Base-by-base conservation (phyloP, 2,888 invertebrate species). In the Tethea ocularis region DNA sequence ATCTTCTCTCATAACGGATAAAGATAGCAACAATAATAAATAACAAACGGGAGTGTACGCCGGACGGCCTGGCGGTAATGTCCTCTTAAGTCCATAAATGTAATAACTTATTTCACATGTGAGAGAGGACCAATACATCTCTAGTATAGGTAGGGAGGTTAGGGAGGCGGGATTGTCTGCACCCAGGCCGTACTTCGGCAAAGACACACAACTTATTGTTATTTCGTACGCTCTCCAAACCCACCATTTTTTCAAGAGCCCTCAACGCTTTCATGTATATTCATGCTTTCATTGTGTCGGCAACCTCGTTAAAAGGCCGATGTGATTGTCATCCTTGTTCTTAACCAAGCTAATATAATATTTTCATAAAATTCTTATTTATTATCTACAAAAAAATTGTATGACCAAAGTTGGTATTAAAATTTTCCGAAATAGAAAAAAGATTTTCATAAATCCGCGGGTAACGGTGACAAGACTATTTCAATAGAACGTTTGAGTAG, bases 171-270 rank as follows among this genome's bases (percentile, higher is more conserved):
- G 46, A 20, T n/a, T 17, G 46, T 20, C n/a, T 8, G 46, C 46
- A 17, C 5, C 10, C n/a, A 17, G n/a, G 46, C 55, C 63, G 63
- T 57, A 59, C 51, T 36, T 41, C 36, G 55, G 58, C 52, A 59
- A 51, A 41, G 61, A 56, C 53, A 63, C 56, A 60, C 57, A n/a
- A 61, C 61, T 70, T 61, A 72, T 71, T 72, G 61, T 67, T 66
- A 72, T 71, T 70, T 68, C 59, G 68, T 62, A 59, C 60, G 57
- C 63, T 61, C 61, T 41, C 38, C 38, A 41, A n/a, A 1, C 38
- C 41, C 46, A 46, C 46, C 10, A 46, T 17, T 46, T 46, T 46
- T 46, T 46, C 46, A 46, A 46, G 46, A 20, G 46, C 46, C 46
- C 46, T 46, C 10, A 20, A n/a, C 46, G 46, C 10, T 46, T n/a